Base-by-base conservation (phyloP, 1,140 invertebrate genomes). In the Cyclina sinensis region DNA sequence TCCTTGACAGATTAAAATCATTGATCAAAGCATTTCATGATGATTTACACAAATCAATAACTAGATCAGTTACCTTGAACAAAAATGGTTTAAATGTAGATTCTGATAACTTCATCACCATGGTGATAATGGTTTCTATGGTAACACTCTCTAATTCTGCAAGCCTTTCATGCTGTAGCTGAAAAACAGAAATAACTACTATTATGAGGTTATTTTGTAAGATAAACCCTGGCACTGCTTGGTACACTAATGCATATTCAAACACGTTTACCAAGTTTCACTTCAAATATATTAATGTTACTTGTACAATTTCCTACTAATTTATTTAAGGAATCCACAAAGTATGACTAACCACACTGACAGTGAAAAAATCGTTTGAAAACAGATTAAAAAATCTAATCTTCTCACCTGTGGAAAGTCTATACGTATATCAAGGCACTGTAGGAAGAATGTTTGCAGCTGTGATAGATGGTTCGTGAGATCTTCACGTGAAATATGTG, bases 31-130 rank as follows among this genome's bases (percentile, higher is more conserved):
- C n/a, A n/a, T n/a, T n/a, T n/a, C n/a, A n/a, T n/a, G n/a, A n/a
- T n/a, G n/a, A n/a, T n/a, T n/a, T n/a, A n/a, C n/a, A n/a, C n/a
- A n/a, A n/a, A n/a, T n/a, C n/a, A n/a, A n/a, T n/a, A n/a, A n/a
- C n/a, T n/a, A n/a, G n/a, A n/a, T n/a, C 9, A 65, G 81, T 89
- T 90, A 96, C 93, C 93, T 97, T 98, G 88, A 97, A 97, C 95
- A 98, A 98, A 74, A 99, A 96, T 4, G 98, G 98, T 90, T 97
- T 97, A 94, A 99, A 99, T 27, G 97, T 97, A 0, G 97, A 97
- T 95, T 99, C 98, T 16, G 98, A 98, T 24, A 99, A 95, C 95
- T 99, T 99, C 9, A 99, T 95, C 30, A 99, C 97, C 81, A 99
- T 96, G 51, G 96, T 96, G 5, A 97, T 97, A 30, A 99, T 94